Percentiles rank a stretch among this genome's conserved stretches.
phyloP scores from a whole-genome alignment of 2,888 invertebrate species.

The Adelphocoris suturalis region DNA sequence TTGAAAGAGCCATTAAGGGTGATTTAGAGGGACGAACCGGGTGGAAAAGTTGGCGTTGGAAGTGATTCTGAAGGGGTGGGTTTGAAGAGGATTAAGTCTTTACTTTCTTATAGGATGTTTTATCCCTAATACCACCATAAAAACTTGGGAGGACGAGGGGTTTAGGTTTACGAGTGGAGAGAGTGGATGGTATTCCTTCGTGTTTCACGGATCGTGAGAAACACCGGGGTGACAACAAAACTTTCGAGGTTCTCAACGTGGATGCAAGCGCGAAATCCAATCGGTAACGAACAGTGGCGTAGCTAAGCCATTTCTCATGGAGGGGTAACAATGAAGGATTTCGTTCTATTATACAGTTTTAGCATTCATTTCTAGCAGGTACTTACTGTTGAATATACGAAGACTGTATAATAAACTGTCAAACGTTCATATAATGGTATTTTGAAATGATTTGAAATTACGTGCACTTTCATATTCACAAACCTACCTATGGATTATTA shows the following conservation, averaged over 20 bases:
- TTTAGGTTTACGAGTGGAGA: not conserved
- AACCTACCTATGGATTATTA: too few species aligned
- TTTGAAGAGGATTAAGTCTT: conserved; percentile 43
- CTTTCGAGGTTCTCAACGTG: not conserved
- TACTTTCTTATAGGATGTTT: conserved; percentile 46
- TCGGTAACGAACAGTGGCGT: too few species aligned
- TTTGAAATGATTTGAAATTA: too few species aligned
- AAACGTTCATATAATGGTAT: too few species aligned
- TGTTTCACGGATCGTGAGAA: not conserved
- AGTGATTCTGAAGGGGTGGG: conserved; percentile 20
- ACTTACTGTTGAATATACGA: too few species aligned
- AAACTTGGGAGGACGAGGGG: not conserved
- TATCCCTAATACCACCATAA: conserved; percentile 35
- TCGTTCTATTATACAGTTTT: too few species aligned
- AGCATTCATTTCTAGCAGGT: too few species aligned
- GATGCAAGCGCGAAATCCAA: too few species aligned
- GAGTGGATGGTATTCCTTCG: not conserved
- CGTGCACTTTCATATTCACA: too few species aligned
- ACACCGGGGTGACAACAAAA: not conserved
- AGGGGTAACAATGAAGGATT: too few species aligned
- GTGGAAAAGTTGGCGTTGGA: not conserved
- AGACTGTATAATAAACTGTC: too few species aligned
- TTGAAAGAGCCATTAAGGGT: conserved; percentile 14
- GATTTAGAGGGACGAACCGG: not conserved
- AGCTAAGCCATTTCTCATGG: too few species aligned